Base-by-base conservation (phyloP, 2,797 vertebrate species). In the Decapterus maruadsi region DNA sequence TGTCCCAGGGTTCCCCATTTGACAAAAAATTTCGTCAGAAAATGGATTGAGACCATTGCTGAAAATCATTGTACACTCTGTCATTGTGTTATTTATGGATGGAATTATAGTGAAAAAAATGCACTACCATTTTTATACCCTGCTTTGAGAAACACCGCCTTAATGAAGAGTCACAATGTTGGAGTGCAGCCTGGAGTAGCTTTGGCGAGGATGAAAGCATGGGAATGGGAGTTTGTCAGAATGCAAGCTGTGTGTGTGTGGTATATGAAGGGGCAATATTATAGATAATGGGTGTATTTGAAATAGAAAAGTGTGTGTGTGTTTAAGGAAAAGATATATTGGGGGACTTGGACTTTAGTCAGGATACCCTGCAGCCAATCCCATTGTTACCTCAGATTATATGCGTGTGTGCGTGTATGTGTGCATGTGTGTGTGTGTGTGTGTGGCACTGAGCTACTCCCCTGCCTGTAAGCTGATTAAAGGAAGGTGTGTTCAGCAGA, bases 401-500 rank as follows among this genome's bases (percentile, higher is more conserved):
- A 45, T 45, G 43, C 1, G 45, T 42, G 63, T 56, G 58, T 51
- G 72, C 60, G 55, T 72, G 62, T 73, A 61, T 60, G 68, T 55
- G 34, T 69, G 51, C 17, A 14, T 1, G 45, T 42, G 63, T 56
- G 56, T 57, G 66, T 60, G 74, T 68, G 56, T 72, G 62, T 73
- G 64, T 75, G 76, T 82, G 58, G 10, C 62, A 40, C 72, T 81
- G 53, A 85, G 81, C 73, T 60, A 65, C 74, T 79, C 50, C 40
- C 68, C 75, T 78, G 79, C 65, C 81, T 71, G 58, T 93, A 92
- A 91, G 85, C 82, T 91, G 89, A 91, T 94, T 92, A 90, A 73
- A 89, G 73, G 80, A 86, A 82, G 58, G 80, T 87, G 60, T 67
- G 75, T 86, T 94, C 89, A 91, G 90, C 89, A 88, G 75, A 92